A percentile compares a stretch with the other conserved stretches of the same genome.
Conservation (phyloP, 2,888 invertebrate genomes). For the Macrosiphum euphorbiae region DNA sequence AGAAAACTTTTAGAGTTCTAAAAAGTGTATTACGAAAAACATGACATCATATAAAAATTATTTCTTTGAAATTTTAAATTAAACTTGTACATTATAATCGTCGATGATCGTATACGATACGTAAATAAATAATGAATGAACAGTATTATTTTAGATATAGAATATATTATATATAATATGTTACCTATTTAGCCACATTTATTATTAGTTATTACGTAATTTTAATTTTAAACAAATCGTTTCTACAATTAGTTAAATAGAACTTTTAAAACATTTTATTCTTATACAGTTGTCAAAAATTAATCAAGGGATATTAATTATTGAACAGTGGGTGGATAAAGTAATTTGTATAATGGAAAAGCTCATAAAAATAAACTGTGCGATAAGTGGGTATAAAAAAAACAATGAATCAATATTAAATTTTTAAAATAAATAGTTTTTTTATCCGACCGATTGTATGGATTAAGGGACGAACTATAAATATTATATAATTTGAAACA, state of each 20-base stretch:
- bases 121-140: neutral
- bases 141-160: neutral
- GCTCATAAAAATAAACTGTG: neutral
- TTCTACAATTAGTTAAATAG: neutral
- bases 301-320: neutral
- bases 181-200: neutral
- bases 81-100: neutral
- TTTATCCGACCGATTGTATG: neutral
- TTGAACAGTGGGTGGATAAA: neutral
- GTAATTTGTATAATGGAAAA: neutral
- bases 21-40: neutral
- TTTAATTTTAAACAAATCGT: neutral
- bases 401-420: neutral
- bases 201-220: neutral
- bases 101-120: neutral
- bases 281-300: neutral
- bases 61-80: neutral
- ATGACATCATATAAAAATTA: neutral
- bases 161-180: neutral
- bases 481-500: neutral
- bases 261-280: neutral
- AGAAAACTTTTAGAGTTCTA: neutral
- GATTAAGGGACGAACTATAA: neutral
- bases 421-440: neutral
- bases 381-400: neutral